Evolutionary conservation across 2,113 vertebrate species (phyloP).

Genomic region (Triplophysa rosa): DNA sequence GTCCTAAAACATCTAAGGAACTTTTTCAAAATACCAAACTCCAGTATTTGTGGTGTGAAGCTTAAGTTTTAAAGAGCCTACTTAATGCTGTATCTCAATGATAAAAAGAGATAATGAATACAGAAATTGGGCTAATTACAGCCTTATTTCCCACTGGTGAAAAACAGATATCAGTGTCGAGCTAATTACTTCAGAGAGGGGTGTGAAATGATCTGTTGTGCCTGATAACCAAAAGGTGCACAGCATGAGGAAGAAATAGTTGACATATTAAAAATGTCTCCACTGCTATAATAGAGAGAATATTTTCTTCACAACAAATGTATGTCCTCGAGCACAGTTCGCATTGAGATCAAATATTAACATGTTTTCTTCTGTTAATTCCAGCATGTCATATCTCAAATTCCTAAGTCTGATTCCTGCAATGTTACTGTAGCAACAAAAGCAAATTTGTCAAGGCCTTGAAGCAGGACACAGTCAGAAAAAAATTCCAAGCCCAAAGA

Average conservation of each 20-base stretch:
- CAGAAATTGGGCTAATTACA: constrained; percentile 72
- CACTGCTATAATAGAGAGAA: not conserved
- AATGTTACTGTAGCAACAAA: not conserved
- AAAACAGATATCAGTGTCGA: constrained; percentile 62
- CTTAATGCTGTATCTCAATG: constrained; percentile 52
- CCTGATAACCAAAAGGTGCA: constrained; percentile 52
- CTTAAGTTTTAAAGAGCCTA: constrained; percentile 47
- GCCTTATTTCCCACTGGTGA: constrained; percentile 70
- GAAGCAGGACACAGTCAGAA: constrained; percentile 64
- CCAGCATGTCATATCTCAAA: too few relatives aligned
- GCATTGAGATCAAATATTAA: too few relatives aligned
- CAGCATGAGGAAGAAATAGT: constrained; percentile 1
- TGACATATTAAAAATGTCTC: not conserved
- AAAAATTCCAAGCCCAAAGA: constrained; percentile 35
- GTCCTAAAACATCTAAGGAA: constrained; percentile 10
- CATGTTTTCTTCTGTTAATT: too few relatives aligned
- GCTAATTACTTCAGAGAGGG: constrained; percentile 69
- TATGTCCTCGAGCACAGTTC: too few relatives aligned
- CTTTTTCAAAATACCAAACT: not conserved
- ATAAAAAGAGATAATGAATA: constrained; percentile 65
- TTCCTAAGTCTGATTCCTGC: too few relatives aligned
- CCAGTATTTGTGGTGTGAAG: constrained; percentile 31
- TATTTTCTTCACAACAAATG: not conserved
- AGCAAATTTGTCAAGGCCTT: constrained; percentile 9
- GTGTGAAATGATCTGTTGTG: constrained; percentile 60